Conservation (phyloP, 2,113 vertebrate species). For the Orthonyx spaldingii region DNA sequence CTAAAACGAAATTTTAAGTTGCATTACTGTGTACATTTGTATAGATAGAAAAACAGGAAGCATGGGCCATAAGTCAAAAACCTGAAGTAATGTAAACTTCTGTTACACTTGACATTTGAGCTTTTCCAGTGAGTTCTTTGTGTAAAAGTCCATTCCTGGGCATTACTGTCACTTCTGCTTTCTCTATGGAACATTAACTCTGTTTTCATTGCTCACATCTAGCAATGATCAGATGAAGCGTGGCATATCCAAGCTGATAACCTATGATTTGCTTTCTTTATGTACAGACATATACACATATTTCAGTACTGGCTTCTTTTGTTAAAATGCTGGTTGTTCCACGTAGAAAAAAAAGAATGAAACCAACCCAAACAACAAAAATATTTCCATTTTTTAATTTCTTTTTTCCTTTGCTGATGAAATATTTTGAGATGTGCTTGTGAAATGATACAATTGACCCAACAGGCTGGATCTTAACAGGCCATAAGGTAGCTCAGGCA, state of each 20-base stretch:
- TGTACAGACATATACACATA: background rate
- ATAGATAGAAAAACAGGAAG: background rate
- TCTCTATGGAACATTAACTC: constrained; percentile 36
- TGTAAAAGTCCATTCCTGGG: constrained; percentile 36
- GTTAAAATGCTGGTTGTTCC: background rate
- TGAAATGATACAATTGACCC: background rate
- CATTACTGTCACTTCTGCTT: constrained; percentile 44
- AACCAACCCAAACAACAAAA: background rate
- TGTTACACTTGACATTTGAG: constrained; percentile 41
- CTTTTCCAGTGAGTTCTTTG: constrained; percentile 35
- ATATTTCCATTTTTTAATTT: rapidly evolving
- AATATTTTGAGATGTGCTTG: background rate
- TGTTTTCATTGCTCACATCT: constrained; percentile 46
- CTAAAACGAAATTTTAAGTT: background rate
- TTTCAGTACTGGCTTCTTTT: background rate
- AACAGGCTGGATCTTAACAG: background rate
- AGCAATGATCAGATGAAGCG: constrained; percentile 11
- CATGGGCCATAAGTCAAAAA: background rate
- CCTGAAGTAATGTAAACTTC: constrained; percentile 31
- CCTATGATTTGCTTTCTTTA: constrained; percentile 27
- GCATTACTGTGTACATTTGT: background rate
- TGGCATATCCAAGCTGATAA: constrained; percentile 48
- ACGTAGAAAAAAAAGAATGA: background rate
- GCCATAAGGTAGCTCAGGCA: background rate
- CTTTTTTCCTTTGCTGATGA: background rate